phyloP scores from a whole-genome alignment of 37 sponge, comb jelly and placozoan species.

The Spongia lamella region DNA sequence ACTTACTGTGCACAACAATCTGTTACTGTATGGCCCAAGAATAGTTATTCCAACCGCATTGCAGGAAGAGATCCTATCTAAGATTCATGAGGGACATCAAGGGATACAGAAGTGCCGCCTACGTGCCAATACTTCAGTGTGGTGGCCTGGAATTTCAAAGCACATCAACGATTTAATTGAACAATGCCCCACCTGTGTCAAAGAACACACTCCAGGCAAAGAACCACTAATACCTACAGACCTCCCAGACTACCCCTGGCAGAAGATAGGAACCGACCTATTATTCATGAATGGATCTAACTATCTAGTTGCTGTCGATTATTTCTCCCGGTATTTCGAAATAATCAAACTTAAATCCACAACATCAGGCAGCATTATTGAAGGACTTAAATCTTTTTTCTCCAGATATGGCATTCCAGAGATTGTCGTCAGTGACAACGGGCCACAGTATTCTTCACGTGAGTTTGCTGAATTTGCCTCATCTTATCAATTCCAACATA shows the following conservation, averaged over 20 bases:
- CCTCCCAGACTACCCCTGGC: slow-evolving; percentile 26
- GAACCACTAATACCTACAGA: slow-evolving; percentile 16
- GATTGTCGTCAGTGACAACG: slow-evolving; percentile 14
- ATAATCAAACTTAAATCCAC: slow-evolving; percentile 10
- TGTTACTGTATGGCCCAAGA: slow-evolving; percentile 8
- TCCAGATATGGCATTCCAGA: slow-evolving; percentile 21
- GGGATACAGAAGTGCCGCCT: slow-evolving; percentile 10
- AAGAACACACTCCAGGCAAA: background rate
- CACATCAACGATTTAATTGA: background rate
- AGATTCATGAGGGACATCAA: slow-evolving; percentile 18
- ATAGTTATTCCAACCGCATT: slow-evolving; percentile 6
- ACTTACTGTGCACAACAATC: background rate
- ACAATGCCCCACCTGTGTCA: background rate
- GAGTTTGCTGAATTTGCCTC: slow-evolving; percentile 17
- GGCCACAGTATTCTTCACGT: slow-evolving; percentile 23
- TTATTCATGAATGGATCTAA: background rate
- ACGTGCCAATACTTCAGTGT: slow-evolving; percentile 9
- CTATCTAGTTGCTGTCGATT: background rate
- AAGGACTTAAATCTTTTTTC: slow-evolving; percentile 9
- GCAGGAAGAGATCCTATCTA: background rate
- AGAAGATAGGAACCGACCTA: slow-evolving; percentile 17
- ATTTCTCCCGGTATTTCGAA: no score
- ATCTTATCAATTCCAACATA: background rate
- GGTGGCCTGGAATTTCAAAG: no score
- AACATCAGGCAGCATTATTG: slow-evolving; percentile 12